Evolutionary conservation across 2,113 vertebrate genomes (phyloP), one percentile per base, ranked within the genome.

Genomic region (Argyrosomus japonicus): DNA sequence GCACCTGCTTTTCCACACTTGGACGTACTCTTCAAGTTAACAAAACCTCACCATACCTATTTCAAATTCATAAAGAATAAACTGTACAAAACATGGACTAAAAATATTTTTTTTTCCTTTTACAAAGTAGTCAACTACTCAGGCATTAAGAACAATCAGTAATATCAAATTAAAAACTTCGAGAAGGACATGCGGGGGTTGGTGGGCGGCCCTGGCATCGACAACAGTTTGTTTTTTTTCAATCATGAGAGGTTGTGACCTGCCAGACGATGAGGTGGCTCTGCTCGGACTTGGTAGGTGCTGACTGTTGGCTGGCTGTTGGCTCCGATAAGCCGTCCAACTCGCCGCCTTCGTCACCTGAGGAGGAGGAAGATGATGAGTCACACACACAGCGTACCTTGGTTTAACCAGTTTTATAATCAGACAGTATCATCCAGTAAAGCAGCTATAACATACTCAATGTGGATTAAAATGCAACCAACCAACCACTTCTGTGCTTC

Each of bases 181-280:
- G 54, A 83, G 86, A 72, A 74, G 73, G 87, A 82, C 92, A 89
- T 93, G 92, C 90, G 19, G 68, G 83, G 86, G 67, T 60, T 25
- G 88, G 67, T 67, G 67, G 84, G 65, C 63, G 62, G 84, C 82
- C 76, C 70, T 71, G 64, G 68, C 68, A 15, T 83, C 77, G 72
- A 86, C 69, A 81, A 77, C 84, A 81, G 80, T 87, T 9, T 47
- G 25, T 45, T 29, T 57, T 27, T 19, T 79, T 89, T 98, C 96
- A 99, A 84, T 98, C 97, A 0, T 95, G 96, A 77, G 95, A 90
- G 2, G 96, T 94, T 4, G 96, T 95, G 79, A 99, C 98, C 94
- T 99, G 98, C 98, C 98, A 99, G 87, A 98, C 97, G 7, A 99
- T 99, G 86, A 99, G 97, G 94, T 99, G 98, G 93, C 98, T 99